phyloP scores from a whole-genome alignment of 2,113 vertebrate genomes.

The Silurus asotus region DNA sequence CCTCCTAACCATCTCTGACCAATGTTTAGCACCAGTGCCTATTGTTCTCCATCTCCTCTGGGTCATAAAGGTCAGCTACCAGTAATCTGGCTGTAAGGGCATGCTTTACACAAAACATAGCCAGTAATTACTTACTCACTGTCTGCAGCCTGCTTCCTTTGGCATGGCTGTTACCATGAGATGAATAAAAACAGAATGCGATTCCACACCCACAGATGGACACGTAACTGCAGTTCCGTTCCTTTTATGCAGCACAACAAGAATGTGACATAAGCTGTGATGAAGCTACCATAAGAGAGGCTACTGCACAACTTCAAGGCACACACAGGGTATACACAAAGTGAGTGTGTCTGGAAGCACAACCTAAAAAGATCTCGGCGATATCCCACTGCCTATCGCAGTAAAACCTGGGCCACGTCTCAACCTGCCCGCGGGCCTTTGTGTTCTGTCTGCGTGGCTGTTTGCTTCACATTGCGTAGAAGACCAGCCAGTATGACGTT shows the following conservation, averaged over 20 bases:
- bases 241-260: not conserved
- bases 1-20: slow-evolving; percentile 15
- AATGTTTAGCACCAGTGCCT: not conserved
- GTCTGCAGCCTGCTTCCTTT: slow-evolving; percentile 22
- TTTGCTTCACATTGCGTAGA: not conserved
- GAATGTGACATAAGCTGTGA: not conserved
- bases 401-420: not conserved
- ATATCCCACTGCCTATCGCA: not conserved
- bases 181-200: slow-evolving; percentile 18
- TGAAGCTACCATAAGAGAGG: not conserved
- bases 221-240: not conserved
- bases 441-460: not conserved
- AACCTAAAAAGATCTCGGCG: not conserved
- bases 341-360: not conserved
- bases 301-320: slow-evolving; percentile 3
- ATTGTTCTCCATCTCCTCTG: slow-evolving; percentile 37
- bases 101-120: not conserved
- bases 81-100: slow-evolving; percentile 16
- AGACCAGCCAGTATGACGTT: slow-evolving; percentile 3
- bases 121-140: slow-evolving; percentile 10
- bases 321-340: not conserved
- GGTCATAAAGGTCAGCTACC: slow-evolving; percentile 28
- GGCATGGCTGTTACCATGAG: slow-evolving; percentile 24
- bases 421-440: slow-evolving; percentile 6
- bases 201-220: not conserved